Conservation (phyloP, 1,140 invertebrate genomes). For the Drosophila nannoptera region DNA sequence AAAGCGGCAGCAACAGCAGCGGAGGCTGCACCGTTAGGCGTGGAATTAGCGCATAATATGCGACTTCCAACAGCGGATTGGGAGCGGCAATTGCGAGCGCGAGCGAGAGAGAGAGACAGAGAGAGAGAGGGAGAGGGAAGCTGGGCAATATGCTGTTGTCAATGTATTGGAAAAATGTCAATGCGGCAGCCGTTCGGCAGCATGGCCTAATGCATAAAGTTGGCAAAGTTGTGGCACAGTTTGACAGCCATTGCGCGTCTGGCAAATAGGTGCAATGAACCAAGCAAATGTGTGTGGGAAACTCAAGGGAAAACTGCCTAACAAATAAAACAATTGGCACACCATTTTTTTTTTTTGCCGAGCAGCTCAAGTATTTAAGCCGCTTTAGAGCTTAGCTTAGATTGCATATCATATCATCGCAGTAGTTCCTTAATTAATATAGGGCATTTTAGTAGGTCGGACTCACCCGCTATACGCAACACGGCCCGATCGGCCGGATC, state of each 20-base stretch:
- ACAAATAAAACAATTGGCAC: conserved; percentile 43
- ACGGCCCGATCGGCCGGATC: conserved; percentile 96
- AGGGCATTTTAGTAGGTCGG: not conserved
- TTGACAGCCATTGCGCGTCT: conserved; percentile 39
- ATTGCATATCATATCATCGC: not conserved
- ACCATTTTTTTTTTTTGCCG: not conserved
- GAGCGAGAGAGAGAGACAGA: not conserved
- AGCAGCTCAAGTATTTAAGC: not conserved
- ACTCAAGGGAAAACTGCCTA: not conserved
- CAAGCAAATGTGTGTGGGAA: conserved; percentile 2
- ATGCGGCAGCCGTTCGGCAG: conserved; percentile 40
- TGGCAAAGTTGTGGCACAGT: conserved; percentile 44
- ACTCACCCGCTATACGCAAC: conserved; percentile 95
- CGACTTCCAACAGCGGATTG: conserved; percentile 39
- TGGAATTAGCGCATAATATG: conserved; percentile 74
- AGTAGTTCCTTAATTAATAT: not conserved
- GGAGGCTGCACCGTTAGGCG: conserved; percentile 71
- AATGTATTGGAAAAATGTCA: conserved; percentile 48
- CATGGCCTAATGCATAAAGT: conserved; percentile 15
- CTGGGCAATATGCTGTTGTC: not conserved
- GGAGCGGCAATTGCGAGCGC: conserved; percentile 15
- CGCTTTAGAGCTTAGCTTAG: not conserved
- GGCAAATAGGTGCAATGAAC: conserved; percentile 60
- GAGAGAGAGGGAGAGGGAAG: not conserved
- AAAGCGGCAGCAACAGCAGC: conserved; percentile 50